phyloP scores from a whole-genome alignment of 1,140 invertebrate genomes.

The Arctopsyche grandis region DNA sequence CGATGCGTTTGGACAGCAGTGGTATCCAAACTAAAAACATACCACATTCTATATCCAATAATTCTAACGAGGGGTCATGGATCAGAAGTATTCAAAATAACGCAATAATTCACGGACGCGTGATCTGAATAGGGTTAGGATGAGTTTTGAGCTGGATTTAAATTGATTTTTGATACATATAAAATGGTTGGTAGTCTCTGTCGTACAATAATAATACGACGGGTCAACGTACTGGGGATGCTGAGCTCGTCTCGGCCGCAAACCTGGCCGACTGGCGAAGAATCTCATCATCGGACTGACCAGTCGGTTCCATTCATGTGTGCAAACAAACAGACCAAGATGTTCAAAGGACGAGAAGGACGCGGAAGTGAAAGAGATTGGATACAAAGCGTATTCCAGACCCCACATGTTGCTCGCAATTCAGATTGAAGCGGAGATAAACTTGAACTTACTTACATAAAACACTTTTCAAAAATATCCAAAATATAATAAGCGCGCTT shows the following conservation, averaged over 20 bases:
- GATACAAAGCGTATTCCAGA: too few relatives aligned
- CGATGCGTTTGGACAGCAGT: neutral
- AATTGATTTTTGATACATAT: neutral
- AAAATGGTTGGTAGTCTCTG: neutral
- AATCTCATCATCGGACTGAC: conserved; percentile 5
- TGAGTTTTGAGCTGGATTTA: too few relatives aligned
- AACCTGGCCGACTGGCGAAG: neutral
- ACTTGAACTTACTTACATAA: too few relatives aligned
- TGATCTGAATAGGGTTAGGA: neutral
- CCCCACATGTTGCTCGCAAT: too few relatives aligned
- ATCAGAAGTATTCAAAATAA: neutral
- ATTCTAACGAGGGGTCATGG: neutral
- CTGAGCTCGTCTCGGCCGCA: conserved; percentile 5
- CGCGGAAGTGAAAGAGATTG: too few relatives aligned
- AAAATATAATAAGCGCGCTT: too few relatives aligned
- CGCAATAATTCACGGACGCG: neutral
- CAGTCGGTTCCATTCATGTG: neutral
- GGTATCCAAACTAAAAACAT: neutral
- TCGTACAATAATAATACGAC: conserved; percentile 18
- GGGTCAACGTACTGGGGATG: conserved; percentile 12
- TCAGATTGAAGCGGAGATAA: too few relatives aligned
- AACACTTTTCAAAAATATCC: too few relatives aligned
- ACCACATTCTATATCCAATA: neutral
- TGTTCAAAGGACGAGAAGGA: too few relatives aligned
- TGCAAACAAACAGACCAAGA: too few relatives aligned